These are phyloP conservation scores for Romanogobio albipinnatus DNA, from an alignment of 2,113 vertebrate genomes.

Conservation along the genomic window DNA sequence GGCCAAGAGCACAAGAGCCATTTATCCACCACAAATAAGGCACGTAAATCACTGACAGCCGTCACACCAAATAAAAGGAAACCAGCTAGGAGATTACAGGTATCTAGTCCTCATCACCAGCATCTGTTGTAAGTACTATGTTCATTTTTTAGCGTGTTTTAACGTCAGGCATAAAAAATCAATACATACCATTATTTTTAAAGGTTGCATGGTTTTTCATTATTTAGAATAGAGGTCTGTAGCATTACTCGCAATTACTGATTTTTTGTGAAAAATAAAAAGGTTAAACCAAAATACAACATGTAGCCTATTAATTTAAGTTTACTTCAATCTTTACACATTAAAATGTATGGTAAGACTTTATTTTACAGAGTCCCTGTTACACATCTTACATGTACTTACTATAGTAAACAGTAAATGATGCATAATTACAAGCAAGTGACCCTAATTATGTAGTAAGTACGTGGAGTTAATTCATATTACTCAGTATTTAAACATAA, in stretches of 20 bases:
- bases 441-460: too few relatives aligned
- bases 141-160: background rate
- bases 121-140: constrained; percentile 39
- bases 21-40: constrained; percentile 20
- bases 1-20: constrained; percentile 23
- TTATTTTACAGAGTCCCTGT: too few relatives aligned
- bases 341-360: background rate
- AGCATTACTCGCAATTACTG: background rate
- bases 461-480: too few relatives aligned
- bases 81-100: background rate
- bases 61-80: constrained; percentile 44
- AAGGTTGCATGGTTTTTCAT: background rate
- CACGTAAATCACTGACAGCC: background rate
- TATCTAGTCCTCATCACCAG: constrained; percentile 6
- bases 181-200: background rate
- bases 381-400: too few relatives aligned
- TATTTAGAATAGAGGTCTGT: background rate
- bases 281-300: background rate
- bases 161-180: background rate
- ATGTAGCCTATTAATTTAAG: background rate
- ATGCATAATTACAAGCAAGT: too few relatives aligned
- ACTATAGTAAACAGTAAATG: too few relatives aligned
- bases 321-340: background rate
- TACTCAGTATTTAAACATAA: too few relatives aligned
- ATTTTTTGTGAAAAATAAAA: background rate